Evolutionary conservation across 2,113 vertebrate species (phyloP).

Genomic region (Epinephelus fuscoguttatus): DNA sequence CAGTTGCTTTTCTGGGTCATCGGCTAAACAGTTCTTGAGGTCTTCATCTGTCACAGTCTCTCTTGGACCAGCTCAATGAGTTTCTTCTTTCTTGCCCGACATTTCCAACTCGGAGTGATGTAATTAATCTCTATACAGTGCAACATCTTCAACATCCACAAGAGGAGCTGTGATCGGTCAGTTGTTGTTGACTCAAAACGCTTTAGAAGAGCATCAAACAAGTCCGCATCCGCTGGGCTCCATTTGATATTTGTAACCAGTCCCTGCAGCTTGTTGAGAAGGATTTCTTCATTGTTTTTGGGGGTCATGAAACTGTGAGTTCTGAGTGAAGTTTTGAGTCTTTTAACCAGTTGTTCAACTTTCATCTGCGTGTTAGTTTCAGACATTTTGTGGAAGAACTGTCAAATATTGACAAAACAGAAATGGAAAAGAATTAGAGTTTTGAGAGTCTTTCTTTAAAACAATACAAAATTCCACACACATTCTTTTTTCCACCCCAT

Average conservation of each 20-base stretch:
- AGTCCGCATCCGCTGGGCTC: neutral
- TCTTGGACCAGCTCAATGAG: slow-evolving; percentile 3
- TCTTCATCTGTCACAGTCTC: neutral
- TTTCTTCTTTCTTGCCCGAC: rapidly evolving
- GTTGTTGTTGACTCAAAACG: slow-evolving; percentile 29
- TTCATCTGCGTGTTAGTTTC: neutral
- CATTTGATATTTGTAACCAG: slow-evolving; percentile 60
- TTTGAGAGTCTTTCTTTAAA: neutral
- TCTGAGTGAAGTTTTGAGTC: rapidly evolving
- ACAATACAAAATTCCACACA: neutral
- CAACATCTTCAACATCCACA: slow-evolving; percentile 64
- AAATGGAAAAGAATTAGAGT: neutral
- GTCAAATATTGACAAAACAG: neutral
- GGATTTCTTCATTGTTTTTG: neutral
- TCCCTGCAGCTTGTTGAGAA: slow-evolving; percentile 45
- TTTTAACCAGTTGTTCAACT: neutral
- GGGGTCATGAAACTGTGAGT: neutral
- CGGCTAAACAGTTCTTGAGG: neutral
- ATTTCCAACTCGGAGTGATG: slow-evolving; percentile 40
- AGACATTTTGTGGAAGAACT: slow-evolving; percentile 10
- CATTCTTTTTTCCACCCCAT: too few relatives aligned
- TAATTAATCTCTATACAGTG: slow-evolving; percentile 66
- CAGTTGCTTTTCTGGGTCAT: slow-evolving; percentile 40
- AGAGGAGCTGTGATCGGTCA: slow-evolving; percentile 7
- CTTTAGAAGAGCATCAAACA: slow-evolving; percentile 62